Conservation (phyloP, 2,888 invertebrate genomes). For the Cabera pusaria region DNA sequence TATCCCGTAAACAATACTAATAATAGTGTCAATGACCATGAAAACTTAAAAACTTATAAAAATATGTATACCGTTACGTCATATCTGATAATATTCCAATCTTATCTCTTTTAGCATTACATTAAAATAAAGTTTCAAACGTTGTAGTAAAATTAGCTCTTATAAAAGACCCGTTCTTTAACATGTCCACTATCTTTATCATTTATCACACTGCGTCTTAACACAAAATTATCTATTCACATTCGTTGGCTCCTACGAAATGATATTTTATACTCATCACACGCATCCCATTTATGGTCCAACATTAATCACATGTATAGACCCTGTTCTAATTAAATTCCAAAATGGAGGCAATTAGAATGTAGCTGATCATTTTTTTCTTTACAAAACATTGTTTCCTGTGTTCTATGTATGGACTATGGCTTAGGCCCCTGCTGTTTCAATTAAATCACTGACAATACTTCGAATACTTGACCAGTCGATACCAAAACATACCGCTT, state of each 20-base stretch:
- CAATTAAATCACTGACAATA: slow-evolving; percentile 82
- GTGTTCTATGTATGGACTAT: slow-evolving; percentile 53
- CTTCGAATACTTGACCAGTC: slow-evolving; percentile 71
- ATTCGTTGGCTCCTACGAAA: slow-evolving; percentile 13
- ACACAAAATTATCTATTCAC: slow-evolving; percentile 25
- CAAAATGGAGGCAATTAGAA: slow-evolving; percentile 70
- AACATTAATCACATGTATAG: slow-evolving; percentile 60
- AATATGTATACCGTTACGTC: no score
- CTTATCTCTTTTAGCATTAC: no score
- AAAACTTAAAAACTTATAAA: no score
- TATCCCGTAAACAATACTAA: no score
- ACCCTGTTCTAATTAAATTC: slow-evolving; percentile 69
- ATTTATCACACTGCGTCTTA: slow-evolving; percentile 25
- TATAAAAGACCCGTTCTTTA: slow-evolving; percentile 4
- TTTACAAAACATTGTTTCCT: slow-evolving; percentile 78
- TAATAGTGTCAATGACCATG: no score
- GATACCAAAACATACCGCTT: slow-evolving; percentile 69
- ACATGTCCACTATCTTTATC: slow-evolving; percentile 9
- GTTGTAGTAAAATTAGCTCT: no score
- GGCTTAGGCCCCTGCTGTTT: slow-evolving; percentile 75
- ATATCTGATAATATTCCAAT: no score
- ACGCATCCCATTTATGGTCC: slow-evolving; percentile 52
- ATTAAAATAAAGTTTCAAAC: no score
- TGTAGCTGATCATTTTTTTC: slow-evolving; percentile 67
- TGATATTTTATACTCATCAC: slow-evolving; percentile 51